A percentile compares a stretch with the other conserved stretches of the same genome.
phyloP scores from a whole-genome alignment of 2,888 invertebrate species.

The Tetragnatha montana region DNA sequence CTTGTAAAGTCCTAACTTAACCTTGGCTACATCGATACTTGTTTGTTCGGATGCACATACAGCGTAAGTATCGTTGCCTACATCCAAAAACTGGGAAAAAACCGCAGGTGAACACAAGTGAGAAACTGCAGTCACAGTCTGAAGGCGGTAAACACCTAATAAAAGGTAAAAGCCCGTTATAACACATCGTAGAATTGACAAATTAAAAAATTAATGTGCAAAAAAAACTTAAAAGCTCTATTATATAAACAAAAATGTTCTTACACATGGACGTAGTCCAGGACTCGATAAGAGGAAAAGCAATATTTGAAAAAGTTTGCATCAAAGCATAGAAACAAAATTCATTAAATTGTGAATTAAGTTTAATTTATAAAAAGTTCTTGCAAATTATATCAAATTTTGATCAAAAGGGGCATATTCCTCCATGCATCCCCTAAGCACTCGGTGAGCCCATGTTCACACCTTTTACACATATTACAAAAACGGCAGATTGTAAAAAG shows the following conservation, averaged over 20 bases:
- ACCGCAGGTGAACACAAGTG: constrained; percentile 53
- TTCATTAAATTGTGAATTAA: too few species aligned
- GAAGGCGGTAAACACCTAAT: constrained; percentile 56
- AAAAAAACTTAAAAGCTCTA: not conserved
- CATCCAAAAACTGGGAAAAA: constrained; percentile 34
- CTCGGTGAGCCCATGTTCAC: too few species aligned
- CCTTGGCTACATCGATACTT: constrained; percentile 9
- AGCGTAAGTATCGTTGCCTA: constrained; percentile 46
- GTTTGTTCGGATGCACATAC: constrained; percentile 43
- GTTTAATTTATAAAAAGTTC: too few species aligned
- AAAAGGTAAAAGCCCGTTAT: too few species aligned
- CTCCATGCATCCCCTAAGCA: too few species aligned
- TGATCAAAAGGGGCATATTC: too few species aligned
- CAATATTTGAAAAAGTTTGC: not conserved
- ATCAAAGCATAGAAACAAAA: too few species aligned
- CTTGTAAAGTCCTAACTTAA: constrained; percentile 44
- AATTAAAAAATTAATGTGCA: too few species aligned
- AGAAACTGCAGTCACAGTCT: constrained; percentile 51
- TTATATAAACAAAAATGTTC: not conserved
- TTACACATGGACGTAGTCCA: not conserved
- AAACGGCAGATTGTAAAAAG: too few species aligned
- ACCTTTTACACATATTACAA: too few species aligned
- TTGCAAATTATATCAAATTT: too few species aligned
- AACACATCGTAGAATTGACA: too few species aligned
- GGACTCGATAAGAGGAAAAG: not conserved